Conservation (phyloP, 2,797 vertebrate species). For the Poeciliopsis infans region DNA sequence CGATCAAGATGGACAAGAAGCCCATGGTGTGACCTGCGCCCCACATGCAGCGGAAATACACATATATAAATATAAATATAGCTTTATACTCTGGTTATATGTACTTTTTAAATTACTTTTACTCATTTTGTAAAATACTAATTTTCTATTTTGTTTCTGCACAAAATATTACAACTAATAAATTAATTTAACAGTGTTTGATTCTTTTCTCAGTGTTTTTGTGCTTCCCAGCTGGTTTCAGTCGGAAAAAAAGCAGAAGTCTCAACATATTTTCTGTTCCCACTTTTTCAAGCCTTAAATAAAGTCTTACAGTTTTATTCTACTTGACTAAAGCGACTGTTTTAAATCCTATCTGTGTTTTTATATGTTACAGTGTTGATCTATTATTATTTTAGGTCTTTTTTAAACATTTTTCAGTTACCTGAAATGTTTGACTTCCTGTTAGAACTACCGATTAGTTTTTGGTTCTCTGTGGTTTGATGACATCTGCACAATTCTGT, state of each 20-base stretch:
- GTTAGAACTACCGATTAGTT: not conserved
- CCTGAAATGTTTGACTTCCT: not conserved
- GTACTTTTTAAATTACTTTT: not conserved
- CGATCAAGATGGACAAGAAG: conserved; percentile 63
- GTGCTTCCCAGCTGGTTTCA: conserved; percentile 9
- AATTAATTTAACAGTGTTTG: conserved; percentile 9
- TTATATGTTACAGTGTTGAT: not conserved
- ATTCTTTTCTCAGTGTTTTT: not conserved
- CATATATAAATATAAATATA: not conserved
- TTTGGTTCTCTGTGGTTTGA: not conserved
- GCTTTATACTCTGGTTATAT: conserved; percentile 19
- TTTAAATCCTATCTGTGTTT: not conserved
- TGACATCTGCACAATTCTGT: not conserved
- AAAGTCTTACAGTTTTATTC: not conserved
- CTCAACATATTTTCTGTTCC: conserved; percentile 9
- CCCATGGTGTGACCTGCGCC: not conserved
- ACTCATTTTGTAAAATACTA: conserved; percentile 27
- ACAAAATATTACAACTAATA: conserved; percentile 15
- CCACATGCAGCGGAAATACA: not conserved
- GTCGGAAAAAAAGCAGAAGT: conserved; percentile 32
- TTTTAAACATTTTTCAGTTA: not conserved
- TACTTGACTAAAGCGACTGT: not conserved
- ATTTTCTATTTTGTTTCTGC: not conserved
- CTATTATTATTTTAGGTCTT: not conserved
- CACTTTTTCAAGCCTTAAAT: not conserved